These are phyloP conservation scores for Lutjanus campechanus DNA, from an alignment of 2,797 vertebrate genomes.

Conservation along the genomic window DNA sequence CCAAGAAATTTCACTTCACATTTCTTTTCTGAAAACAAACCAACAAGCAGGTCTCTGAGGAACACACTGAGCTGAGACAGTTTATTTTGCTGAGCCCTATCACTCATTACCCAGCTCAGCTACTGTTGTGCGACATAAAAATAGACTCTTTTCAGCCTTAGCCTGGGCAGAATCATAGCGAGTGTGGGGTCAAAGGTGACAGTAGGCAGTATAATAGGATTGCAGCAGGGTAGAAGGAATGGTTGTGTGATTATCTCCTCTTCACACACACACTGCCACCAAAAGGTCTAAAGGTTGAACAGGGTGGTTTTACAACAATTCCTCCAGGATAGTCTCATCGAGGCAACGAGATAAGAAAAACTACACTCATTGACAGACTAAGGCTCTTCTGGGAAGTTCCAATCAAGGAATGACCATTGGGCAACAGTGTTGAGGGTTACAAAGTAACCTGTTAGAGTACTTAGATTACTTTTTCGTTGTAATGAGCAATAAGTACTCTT, in stretches of 20 bases:
- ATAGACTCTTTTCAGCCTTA: slow-evolving; percentile 23
- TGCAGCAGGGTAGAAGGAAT: slow-evolving; percentile 53
- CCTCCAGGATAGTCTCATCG: slow-evolving; percentile 50
- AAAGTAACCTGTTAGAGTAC: too few species aligned
- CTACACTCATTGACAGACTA: slow-evolving; percentile 13
- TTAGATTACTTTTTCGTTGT: too few species aligned
- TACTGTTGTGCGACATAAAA: slow-evolving; percentile 19
- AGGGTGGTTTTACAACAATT: slow-evolving; percentile 63
- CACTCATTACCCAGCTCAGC: slow-evolving; percentile 23
- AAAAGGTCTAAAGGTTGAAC: slow-evolving; percentile 79
- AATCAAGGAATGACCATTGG: not conserved
- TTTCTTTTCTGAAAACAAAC: not conserved
- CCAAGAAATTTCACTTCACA: not conserved
- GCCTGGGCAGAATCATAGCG: not conserved
- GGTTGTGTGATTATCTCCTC: slow-evolving; percentile 60
- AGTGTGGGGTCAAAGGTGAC: slow-evolving; percentile 64
- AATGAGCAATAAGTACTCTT: too few species aligned
- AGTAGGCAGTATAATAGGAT: slow-evolving; percentile 60
- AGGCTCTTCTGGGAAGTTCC: slow-evolving; percentile 14
- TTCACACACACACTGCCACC: slow-evolving; percentile 39
- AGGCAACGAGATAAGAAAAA: slow-evolving; percentile 54
- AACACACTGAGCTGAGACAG: not conserved
- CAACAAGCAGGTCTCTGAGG: not conserved
- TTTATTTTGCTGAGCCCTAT: not conserved
- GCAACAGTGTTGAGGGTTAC: too few species aligned